Percentiles rank a stretch among this genome's conserved stretches.
phyloP scores from a whole-genome alignment of 2,888 invertebrate species.

The Philereme transversata region DNA sequence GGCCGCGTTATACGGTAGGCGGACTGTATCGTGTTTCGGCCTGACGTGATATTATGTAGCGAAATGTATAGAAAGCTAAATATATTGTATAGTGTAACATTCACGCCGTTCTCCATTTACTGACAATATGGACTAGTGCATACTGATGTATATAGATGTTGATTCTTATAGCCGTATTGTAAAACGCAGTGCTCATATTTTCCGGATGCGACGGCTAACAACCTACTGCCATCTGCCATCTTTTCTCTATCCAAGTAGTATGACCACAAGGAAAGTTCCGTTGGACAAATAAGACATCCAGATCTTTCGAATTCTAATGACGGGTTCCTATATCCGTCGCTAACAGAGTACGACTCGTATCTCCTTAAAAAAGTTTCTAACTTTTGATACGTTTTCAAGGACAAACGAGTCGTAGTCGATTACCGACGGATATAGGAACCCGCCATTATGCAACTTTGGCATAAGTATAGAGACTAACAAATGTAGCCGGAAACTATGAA shows the following conservation, averaged over 20 bases:
- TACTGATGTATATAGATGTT: conserved; percentile 34
- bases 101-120: conserved; percentile 52
- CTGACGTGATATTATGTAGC: conserved; percentile 71
- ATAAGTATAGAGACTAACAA: too few species aligned
- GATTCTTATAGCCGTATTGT: conserved; percentile 4
- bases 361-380: too few species aligned
- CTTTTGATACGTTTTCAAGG: too few species aligned
- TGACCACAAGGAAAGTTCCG: too few species aligned
- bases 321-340: too few species aligned
- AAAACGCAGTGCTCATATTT: not conserved
- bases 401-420: too few species aligned
- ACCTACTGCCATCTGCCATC: not conserved
- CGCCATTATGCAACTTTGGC: too few species aligned
- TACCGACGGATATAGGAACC: too few species aligned
- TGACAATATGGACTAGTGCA: conserved; percentile 64
- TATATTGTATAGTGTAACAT: conserved; percentile 45
- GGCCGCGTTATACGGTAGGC: conserved; percentile 45
- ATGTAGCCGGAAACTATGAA: not conserved
- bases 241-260: too few species aligned
- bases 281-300: not conserved
- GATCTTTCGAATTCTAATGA: not conserved
- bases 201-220: too few species aligned
- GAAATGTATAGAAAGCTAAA: conserved; percentile 43
- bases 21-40: conserved; percentile 50
- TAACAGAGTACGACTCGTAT: too few species aligned